Evolutionary conservation across 2,888 invertebrate species (phyloP).

Genomic region (Cantharis nigra): DNA sequence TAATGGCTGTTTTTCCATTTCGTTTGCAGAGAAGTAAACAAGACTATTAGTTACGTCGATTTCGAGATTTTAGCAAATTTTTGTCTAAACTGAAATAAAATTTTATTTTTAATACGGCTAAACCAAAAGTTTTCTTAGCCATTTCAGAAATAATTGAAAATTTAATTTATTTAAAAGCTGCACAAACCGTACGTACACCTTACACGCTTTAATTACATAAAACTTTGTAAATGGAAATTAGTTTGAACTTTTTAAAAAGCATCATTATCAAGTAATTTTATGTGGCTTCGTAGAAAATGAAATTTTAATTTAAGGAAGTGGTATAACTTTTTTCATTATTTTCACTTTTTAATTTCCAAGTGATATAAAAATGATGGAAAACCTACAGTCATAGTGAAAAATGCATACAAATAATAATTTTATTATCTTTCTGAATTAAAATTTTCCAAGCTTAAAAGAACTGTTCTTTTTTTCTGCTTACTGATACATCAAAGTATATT

Average conservation of each 20-base stretch:
- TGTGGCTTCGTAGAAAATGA: not conserved
- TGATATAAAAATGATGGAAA: not conserved
- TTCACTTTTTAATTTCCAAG: not conserved
- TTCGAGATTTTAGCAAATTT: not conserved
- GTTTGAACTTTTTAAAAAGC: not conserved
- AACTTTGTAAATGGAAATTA: not conserved
- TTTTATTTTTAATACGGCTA: not conserved
- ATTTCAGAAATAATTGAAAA: not conserved
- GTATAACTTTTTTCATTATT: not conserved
- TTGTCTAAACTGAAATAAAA: not conserved
- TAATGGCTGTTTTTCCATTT: not conserved
- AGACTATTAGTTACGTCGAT: not conserved
- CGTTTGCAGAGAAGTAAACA: not conserved
- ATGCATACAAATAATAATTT: not conserved
- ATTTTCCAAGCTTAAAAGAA: not conserved
- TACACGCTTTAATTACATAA: not conserved
- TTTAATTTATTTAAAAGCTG: not conserved
- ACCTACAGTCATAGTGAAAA: not conserved
- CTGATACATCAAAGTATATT: not conserved
- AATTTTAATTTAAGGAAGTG: not conserved
- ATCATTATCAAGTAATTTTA: not conserved
- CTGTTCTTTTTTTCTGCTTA: not conserved
- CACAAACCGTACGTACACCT: not conserved
- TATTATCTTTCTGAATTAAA: not conserved
- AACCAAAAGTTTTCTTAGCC: not conserved